Conservation (phyloP, 1,140 invertebrate genomes). For the Bombus polaris region DNA sequence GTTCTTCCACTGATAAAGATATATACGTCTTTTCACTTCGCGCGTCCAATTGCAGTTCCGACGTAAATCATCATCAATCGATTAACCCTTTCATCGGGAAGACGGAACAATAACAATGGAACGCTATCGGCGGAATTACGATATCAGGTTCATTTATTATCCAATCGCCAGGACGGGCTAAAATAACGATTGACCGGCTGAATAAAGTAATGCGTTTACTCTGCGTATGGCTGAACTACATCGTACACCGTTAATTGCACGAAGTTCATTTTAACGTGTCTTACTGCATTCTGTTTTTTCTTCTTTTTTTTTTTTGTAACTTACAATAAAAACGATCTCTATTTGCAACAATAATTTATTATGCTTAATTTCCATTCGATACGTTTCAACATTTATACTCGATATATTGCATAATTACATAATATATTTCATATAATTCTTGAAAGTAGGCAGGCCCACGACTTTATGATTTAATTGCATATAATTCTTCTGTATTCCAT, state of each 20-base stretch:
- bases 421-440: background rate
- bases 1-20: conserved; percentile 33
- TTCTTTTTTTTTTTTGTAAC: background rate
- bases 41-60: conserved; percentile 42
- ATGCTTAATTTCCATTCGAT: background rate
- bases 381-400: background rate
- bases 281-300: background rate
- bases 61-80: conserved; percentile 51
- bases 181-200: background rate
- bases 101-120: conserved; percentile 36
- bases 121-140: conserved; percentile 29
- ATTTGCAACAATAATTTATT: background rate
- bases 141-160: conserved; percentile 43
- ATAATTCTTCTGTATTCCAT: background rate
- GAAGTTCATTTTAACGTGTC: background rate
- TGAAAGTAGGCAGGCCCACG: background rate
- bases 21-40: conserved; percentile 41
- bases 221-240: background rate
- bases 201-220: background rate
- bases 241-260: background rate
- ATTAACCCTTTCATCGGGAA: conserved; percentile 41
- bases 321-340: background rate
- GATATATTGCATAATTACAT: background rate
- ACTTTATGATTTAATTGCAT: background rate
- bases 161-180: background rate